These are phyloP conservation scores for Prionace glauca DNA, from an alignment of 2,797 vertebrate species.

Conservation along the genomic window DNA sequence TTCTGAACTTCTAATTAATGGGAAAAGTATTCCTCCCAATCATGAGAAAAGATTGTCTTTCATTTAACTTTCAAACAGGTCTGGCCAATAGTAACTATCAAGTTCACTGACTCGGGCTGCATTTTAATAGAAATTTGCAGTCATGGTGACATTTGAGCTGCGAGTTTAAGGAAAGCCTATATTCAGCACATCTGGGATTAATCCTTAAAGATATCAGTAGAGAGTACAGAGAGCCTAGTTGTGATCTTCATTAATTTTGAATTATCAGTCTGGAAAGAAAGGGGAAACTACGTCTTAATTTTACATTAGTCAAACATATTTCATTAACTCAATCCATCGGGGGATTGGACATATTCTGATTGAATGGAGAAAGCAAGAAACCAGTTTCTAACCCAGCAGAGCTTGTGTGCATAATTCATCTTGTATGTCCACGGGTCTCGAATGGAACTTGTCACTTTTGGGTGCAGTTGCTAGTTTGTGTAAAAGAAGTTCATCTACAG, in stretches of 20 bases:
- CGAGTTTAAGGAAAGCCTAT: background rate
- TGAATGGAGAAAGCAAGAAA: background rate
- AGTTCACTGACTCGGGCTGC: background rate
- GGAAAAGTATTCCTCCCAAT: background rate
- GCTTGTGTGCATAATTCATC: background rate
- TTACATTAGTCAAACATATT: constrained; percentile 7
- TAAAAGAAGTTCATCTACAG: background rate
- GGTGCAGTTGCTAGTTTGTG: background rate
- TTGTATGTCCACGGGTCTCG: background rate
- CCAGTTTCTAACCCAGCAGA: background rate
- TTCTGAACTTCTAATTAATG: background rate
- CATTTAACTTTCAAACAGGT: background rate
- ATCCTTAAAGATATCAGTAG: constrained; percentile 5
- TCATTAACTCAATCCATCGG: background rate
- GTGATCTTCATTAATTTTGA: constrained; percentile 21
- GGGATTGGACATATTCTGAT: background rate
- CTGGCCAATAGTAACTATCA: constrained; percentile 1
- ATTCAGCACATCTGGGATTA: constrained; percentile 21
- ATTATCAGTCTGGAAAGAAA: background rate
- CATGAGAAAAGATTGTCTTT: background rate
- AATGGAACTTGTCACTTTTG: background rate
- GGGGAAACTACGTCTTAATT: background rate
- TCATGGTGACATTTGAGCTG: constrained; percentile 17
- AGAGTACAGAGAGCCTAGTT: background rate
- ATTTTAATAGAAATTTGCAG: background rate